Evolutionary conservation across 2,797 vertebrate species (phyloP).

Genomic region (Amazonetta brasiliensis): DNA sequence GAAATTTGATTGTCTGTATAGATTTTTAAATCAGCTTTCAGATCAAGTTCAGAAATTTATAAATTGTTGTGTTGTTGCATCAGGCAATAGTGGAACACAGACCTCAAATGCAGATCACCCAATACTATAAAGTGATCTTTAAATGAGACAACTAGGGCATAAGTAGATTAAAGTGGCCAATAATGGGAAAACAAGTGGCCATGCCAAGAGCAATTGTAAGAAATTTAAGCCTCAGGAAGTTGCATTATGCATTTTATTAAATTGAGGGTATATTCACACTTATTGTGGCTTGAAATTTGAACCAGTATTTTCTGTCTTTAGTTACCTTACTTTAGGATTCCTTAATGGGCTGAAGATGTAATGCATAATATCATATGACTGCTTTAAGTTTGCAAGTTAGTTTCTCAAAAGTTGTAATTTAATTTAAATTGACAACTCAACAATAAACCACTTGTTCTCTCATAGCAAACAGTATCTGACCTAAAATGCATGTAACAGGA

Average conservation of each 20-base stretch:
- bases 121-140: slow-evolving; percentile 85
- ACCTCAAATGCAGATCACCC: slow-evolving; percentile 81
- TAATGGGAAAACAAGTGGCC: slow-evolving; percentile 91
- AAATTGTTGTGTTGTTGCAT: slow-evolving; percentile 89
- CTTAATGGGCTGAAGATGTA: slow-evolving; percentile 91
- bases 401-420: slow-evolving; percentile 92
- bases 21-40: slow-evolving; percentile 92
- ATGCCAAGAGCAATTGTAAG: slow-evolving; percentile 89
- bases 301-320: slow-evolving; percentile 95
- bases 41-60: slow-evolving; percentile 90
- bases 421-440: slow-evolving; percentile 93
- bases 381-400: slow-evolving; percentile 91
- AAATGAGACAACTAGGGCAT: slow-evolving; percentile 84
- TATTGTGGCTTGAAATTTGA: slow-evolving; percentile 91
- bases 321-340: slow-evolving; percentile 92
- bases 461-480: slow-evolving; percentile 85
- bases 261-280: slow-evolving; percentile 97
- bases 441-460: slow-evolving; percentile 88
- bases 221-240: slow-evolving; percentile 94
- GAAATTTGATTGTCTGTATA: slow-evolving; percentile 90
- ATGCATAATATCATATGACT: slow-evolving; percentile 91
- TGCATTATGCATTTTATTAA: slow-evolving; percentile 97
- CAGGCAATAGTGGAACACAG: slow-evolving; percentile 78
- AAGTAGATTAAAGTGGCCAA: slow-evolving; percentile 94
- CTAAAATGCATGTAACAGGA: slow-evolving; percentile 88